Base-by-base conservation (phyloP, 1,140 invertebrate species). In the Solenopsis invicta region DNA sequence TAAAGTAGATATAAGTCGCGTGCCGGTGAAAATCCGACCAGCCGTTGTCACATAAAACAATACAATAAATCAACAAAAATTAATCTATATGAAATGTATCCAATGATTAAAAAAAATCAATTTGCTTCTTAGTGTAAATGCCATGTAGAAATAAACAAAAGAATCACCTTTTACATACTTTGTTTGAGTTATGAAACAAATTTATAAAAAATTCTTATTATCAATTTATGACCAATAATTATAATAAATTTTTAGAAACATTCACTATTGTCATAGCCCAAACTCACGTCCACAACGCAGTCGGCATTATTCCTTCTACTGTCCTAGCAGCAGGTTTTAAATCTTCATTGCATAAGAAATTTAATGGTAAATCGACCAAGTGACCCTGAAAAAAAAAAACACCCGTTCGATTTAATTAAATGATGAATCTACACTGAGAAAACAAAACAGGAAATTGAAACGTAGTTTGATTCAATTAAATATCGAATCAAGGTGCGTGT, bases 231-330 rank as follows among this genome's bases (percentile, higher is more conserved):
- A 21, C 10, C 5, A 80, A 54, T 41, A 80, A 54, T 41, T 29
- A 0, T 0, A 34, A 81, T 13, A 12, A 37, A 69, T 56, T 71
- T 56, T 13, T 24, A 24, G n/a, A 71, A 45, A 81, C 0, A 24
- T 67, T 45, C 0, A 18, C 37, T 56, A 0, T 71, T 1, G 21
- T 45, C 16, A 54, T 8, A 34, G 1, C 5, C 4, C 29, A 56
- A 21, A 59, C 24, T 82, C 96, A 98, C 61, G 97, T 98, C 97
- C 98, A 98, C 24, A 98, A 93, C 18, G 97, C 95, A 45, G 97
- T 98, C 16, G 97, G 97, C 96, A 98, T 97, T 88, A 98, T 97
- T 64, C 97, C 98, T 95, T 99, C 98, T 92, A 98, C 98, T 66
- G 98, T 97, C 69, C 97, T 96, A 54, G 97, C 96, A 75, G 96